phyloP scores from a whole-genome alignment of 2,888 invertebrate genomes.

The Chouioia cunea region DNA sequence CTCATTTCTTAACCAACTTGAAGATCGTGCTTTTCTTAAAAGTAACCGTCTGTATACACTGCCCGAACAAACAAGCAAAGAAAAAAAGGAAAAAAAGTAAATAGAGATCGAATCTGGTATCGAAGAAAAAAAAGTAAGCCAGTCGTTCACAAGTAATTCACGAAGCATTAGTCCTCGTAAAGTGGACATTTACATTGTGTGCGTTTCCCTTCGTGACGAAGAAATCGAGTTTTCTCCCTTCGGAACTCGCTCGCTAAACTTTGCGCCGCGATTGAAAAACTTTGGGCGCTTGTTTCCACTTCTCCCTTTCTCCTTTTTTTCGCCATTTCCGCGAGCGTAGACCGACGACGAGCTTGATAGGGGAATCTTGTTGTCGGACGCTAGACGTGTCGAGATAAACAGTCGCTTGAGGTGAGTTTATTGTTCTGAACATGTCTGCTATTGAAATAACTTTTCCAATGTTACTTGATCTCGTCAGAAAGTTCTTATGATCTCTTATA shows the following conservation, averaged over 20 bases:
- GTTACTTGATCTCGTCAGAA: no score
- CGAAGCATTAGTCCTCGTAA: constrained; percentile 32
- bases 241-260: constrained; percentile 53
- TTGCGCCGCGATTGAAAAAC: constrained; percentile 62
- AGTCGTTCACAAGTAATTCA: constrained; percentile 37
- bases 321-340: constrained; percentile 37
- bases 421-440: constrained; percentile 3
- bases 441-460: no score
- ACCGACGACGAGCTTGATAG: constrained; percentile 39
- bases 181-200: constrained; percentile 43
- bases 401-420: constrained; percentile 2
- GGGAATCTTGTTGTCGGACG: constrained; percentile 1
- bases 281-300: constrained; percentile 53
- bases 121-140: background rate
- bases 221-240: constrained; percentile 35
- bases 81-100: background rate
- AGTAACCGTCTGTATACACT: no score
- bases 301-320: constrained; percentile 47
- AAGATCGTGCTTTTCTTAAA: no score
- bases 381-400: constrained; percentile 19
- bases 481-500: no score
- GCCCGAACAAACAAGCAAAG: no score
- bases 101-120: background rate
- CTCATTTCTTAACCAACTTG: no score
- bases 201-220: constrained; percentile 12